Evolutionary conservation across 1,140 invertebrate genomes (phyloP).

Genomic region (Phortica variegata): DNA sequence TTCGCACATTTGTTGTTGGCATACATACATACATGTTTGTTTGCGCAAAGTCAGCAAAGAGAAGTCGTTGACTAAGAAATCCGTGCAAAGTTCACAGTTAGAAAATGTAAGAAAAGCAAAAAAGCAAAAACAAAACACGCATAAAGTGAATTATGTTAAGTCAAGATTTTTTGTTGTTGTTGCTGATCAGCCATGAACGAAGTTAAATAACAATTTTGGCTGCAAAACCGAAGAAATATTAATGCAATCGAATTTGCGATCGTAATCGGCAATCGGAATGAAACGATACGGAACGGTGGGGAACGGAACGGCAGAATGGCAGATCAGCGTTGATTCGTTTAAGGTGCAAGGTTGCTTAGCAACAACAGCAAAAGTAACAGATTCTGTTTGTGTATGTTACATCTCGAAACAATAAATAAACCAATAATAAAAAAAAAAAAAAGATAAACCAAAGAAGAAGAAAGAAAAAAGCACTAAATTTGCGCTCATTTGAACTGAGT

Average conservation of each 20-base stretch:
- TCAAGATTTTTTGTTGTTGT: slow-evolving; percentile 36
- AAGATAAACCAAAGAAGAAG: background rate
- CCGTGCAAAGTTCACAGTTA: background rate
- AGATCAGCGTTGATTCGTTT: too few relatives aligned
- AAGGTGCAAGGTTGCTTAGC: too few relatives aligned
- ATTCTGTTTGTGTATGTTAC: background rate
- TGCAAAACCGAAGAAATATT: background rate
- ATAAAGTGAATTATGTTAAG: slow-evolving; percentile 32
- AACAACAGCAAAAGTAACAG: background rate
- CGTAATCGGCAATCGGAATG: too few relatives aligned
- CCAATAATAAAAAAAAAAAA: background rate
- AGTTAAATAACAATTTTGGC: slow-evolving; percentile 32
- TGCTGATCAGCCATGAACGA: slow-evolving; percentile 7
- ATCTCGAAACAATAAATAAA: background rate
- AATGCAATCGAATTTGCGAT: background rate
- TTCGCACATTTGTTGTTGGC: too few relatives aligned
- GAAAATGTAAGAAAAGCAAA: background rate
- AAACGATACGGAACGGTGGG: too few relatives aligned
- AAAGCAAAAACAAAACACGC: slow-evolving; percentile 32
- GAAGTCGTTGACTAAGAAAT: slow-evolving; percentile 1
- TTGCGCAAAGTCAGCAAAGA: slow-evolving; percentile 15
- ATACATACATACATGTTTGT: slow-evolving; percentile 3
- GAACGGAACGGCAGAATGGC: too few relatives aligned
- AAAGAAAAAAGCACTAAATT: too few relatives aligned
- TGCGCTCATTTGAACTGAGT: too few relatives aligned